These are phyloP conservation scores for Helicoverpa armigera DNA, from an alignment of 1,140 invertebrate genomes.

Conservation along the genomic window DNA sequence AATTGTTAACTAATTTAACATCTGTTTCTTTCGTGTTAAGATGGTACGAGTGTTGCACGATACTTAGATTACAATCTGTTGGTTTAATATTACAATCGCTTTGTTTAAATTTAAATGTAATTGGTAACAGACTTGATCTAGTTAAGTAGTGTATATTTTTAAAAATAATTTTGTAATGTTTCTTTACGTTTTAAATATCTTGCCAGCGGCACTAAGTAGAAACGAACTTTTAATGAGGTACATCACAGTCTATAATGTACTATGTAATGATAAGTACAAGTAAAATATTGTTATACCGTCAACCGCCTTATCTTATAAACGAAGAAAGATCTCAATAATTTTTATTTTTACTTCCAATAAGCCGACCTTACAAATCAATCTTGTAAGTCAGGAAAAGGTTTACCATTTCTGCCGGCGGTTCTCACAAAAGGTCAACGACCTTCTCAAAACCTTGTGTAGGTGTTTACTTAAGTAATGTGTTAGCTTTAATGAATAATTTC, in stretches of 20 bases:
- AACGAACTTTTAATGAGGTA: too few relatives aligned
- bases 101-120: too few relatives aligned
- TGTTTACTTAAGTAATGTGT: constrained; percentile 19
- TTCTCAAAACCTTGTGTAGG: not conserved
- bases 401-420: not conserved
- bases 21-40: constrained; percentile 7
- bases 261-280: too few relatives aligned
- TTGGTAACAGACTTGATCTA: not conserved
- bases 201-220: too few relatives aligned
- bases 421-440: not conserved
- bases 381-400: not conserved
- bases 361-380: not conserved
- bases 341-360: not conserved
- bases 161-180: too few relatives aligned
- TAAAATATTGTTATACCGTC: not conserved
- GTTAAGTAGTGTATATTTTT: not conserved
- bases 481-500: not conserved
- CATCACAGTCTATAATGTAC: too few relatives aligned
- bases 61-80: too few relatives aligned
- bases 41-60: not conserved
- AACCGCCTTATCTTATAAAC: too few relatives aligned
- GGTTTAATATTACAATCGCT: too few relatives aligned
- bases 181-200: too few relatives aligned
- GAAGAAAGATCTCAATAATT: too few relatives aligned
- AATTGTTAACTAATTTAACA: constrained; percentile 32